Percentiles rank a stretch among this genome's conserved stretches.
These are phyloP conservation scores for Drosophila borborema DNA, from an alignment of 2,888 invertebrate genomes.

Conservation along the genomic window DNA sequence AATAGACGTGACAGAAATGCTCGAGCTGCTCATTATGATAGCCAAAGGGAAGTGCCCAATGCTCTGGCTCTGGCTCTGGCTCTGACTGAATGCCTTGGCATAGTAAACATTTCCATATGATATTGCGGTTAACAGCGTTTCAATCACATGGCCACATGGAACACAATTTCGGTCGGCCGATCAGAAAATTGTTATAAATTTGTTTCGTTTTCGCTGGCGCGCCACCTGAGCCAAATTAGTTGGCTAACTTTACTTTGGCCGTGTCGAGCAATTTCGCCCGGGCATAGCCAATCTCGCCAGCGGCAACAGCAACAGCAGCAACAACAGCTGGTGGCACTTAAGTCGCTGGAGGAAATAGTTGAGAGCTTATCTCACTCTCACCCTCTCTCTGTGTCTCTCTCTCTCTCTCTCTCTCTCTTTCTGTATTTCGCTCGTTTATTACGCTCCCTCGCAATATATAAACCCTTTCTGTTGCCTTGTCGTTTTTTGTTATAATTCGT, in stretches of 20 bases:
- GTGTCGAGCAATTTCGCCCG: conserved; percentile 55
- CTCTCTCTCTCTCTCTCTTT: conserved; percentile 17
- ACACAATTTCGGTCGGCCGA: conserved; percentile 40
- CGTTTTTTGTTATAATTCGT: conserved; percentile 72
- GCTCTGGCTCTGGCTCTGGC: conserved; percentile 34
- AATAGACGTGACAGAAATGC: conserved; percentile 63
- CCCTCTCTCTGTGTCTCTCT: conserved; percentile 24
- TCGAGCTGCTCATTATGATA: conserved; percentile 41
- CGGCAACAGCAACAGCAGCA: conserved; percentile 19
- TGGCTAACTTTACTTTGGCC: conserved; percentile 55
- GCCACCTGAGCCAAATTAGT: conserved; percentile 81
- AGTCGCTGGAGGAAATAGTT: conserved; percentile 54
- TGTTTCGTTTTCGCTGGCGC: conserved; percentile 65
- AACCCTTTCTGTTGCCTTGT: conserved; percentile 49
- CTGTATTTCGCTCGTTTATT: conserved; percentile 25
- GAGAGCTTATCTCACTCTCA: conserved; percentile 51
- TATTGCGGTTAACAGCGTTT: conserved; percentile 32
- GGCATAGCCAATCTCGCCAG: conserved; percentile 48
- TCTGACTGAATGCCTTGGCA: conserved; percentile 43
- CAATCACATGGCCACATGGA: conserved; percentile 58
- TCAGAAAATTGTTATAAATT: conserved; percentile 73
- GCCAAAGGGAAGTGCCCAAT: conserved; percentile 10
- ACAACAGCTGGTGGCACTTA: conserved; percentile 76
- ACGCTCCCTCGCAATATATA: conserved; percentile 56
- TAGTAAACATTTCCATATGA: conserved; percentile 15